Conservation (phyloP, 2,797 vertebrate genomes). For the Botia almorhae region DNA sequence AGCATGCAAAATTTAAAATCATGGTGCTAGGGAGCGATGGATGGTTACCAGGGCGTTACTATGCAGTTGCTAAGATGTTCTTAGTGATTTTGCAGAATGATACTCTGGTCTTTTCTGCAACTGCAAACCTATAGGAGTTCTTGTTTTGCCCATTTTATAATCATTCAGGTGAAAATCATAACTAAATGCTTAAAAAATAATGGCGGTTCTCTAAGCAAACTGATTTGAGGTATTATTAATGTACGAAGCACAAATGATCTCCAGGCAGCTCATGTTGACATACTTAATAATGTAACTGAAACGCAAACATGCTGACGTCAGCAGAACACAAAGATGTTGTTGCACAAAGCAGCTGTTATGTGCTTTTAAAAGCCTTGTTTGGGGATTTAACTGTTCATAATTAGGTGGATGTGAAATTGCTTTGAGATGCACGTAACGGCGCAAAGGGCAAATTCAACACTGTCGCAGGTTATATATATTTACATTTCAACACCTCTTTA, state of each 20-base stretch:
- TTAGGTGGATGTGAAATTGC: conserved; percentile 11
- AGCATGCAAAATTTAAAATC: neutral
- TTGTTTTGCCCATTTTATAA: neutral
- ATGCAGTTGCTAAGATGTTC: neutral
- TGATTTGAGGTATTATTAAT: neutral
- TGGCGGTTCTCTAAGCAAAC: neutral
- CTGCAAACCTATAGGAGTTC: too few relatives aligned
- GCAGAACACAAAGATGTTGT: neutral
- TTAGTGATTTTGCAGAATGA: too few relatives aligned
- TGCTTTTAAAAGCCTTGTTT: conserved; percentile 2
- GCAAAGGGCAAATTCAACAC: neutral
- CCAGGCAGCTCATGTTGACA: neutral
- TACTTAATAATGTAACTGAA: conserved; percentile 26
- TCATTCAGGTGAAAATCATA: neutral
- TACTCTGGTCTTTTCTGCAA: too few relatives aligned
- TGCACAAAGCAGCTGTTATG: conserved; percentile 9
- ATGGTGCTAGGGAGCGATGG: neutral
- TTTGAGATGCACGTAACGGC: neutral
- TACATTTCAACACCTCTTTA: conserved; percentile 2
- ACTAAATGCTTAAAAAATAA: neutral
- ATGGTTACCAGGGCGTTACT: neutral
- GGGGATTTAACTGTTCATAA: conserved; percentile 2
- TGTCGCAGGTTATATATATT: neutral
- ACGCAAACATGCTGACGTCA: conserved; percentile 2
- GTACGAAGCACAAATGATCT: neutral